Evolutionary conservation across 2,797 vertebrate genomes (phyloP).

Genomic region (Acomys russatus): DNA sequence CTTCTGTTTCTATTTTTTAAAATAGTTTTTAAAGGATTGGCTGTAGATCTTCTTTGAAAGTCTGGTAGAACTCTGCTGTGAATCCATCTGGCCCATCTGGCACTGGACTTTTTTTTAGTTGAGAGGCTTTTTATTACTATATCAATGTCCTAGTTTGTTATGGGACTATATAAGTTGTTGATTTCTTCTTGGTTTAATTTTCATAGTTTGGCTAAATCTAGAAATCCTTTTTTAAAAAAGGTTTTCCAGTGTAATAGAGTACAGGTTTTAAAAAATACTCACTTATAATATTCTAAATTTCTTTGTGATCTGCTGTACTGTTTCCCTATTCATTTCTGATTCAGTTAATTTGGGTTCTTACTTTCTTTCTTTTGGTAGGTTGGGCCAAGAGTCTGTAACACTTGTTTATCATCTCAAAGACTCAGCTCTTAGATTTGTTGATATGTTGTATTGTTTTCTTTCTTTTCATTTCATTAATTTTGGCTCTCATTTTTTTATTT

Average conservation of each 20-base stretch:
- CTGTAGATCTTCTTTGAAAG: not conserved
- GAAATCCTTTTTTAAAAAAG: too few relatives aligned
- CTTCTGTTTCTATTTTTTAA: not conserved
- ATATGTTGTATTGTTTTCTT: not conserved
- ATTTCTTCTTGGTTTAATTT: conserved; percentile 9
- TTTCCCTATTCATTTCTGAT: not conserved
- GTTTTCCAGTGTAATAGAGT: not conserved
- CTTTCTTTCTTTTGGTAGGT: not conserved
- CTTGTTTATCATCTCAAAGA: not conserved
- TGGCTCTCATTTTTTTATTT: not conserved
- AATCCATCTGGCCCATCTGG: conserved; percentile 41
- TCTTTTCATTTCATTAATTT: not conserved
- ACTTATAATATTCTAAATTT: not conserved
- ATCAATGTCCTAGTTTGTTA: conserved; percentile 4
- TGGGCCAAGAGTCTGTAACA: not conserved
- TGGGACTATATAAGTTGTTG: not conserved
- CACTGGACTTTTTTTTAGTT: conserved; percentile 14
- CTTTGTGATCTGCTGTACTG: not conserved
- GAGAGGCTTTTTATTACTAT: conserved; percentile 22
- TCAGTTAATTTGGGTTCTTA: not conserved
- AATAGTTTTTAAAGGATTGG: conserved; percentile 5
- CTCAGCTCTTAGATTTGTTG: not conserved
- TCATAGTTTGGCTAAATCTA: not conserved
- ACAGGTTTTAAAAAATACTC: not conserved
- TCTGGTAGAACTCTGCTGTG: not conserved